phyloP scores from a whole-genome alignment of 23 tunicate genomes.

The Ascidia mentula region DNA sequence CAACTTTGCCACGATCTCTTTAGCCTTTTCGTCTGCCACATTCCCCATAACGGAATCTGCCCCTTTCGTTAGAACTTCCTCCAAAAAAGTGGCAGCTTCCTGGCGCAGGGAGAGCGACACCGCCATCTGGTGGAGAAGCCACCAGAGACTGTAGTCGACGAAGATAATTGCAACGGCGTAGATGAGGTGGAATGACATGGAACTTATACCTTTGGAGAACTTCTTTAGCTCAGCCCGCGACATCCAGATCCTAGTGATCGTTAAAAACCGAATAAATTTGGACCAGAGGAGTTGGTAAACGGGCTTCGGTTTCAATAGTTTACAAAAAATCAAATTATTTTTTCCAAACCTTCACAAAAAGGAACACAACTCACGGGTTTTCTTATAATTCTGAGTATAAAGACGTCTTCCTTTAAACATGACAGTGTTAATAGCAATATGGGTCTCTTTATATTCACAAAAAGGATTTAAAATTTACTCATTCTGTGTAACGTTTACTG shows the following conservation, averaged over 20 bases:
- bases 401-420: too few species aligned
- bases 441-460: too few species aligned
- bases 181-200: conserved; percentile 52
- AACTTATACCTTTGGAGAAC: conserved; percentile 55
- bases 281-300: too few species aligned
- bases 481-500: too few species aligned
- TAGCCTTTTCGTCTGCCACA: conserved; percentile 9
- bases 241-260: conserved; percentile 53
- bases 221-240: conserved; percentile 74
- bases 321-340: too few species aligned
- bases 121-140: conserved; percentile 40
- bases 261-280: too few species aligned
- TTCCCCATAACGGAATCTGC: conserved; percentile 14
- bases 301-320: too few species aligned
- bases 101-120: conserved; percentile 38
- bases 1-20: conserved; percentile 11
- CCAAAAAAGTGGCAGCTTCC: conserved; percentile 22
- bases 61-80: conserved; percentile 26
- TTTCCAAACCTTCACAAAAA: too few species aligned
- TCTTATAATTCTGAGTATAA: too few species aligned
- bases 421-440: too few species aligned
- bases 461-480: too few species aligned
- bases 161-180: conserved; percentile 46
- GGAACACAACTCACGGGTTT: too few species aligned
- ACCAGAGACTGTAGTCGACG: conserved; percentile 57